Conservation (phyloP, 2,888 invertebrate genomes). For the Phoenoteleia sp. region DNA sequence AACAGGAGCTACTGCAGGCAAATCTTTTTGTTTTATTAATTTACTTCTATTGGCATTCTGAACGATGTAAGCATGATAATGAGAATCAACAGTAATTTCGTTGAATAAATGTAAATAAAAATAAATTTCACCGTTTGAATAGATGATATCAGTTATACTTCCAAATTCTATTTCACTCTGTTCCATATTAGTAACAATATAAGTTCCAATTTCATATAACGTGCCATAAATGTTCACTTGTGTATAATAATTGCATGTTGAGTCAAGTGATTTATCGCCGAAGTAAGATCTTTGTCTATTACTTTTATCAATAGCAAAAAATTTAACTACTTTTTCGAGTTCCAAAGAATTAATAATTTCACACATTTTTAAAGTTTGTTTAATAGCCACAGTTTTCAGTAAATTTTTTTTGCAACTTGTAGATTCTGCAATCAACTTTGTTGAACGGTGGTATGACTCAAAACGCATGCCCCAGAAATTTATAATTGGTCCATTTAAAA, state of each 20-base stretch:
- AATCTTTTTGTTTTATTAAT: slow-evolving; percentile 21
- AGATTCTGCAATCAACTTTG: not conserved
- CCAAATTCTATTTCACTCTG: slow-evolving; percentile 31
- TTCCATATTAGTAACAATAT: slow-evolving; percentile 7
- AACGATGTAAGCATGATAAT: slow-evolving; percentile 27
- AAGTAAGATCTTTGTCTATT: not conserved
- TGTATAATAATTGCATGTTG: slow-evolving; percentile 1
- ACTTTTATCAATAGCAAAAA: not conserved
- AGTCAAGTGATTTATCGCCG: not conserved
- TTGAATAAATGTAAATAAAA: slow-evolving; percentile 11
- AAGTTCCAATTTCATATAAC: not conserved
- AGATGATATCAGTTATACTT: not conserved
- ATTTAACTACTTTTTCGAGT: not conserved
- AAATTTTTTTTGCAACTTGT: slow-evolving; percentile 30
- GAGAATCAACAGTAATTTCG: slow-evolving; percentile 25
- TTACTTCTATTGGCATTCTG: not conserved
- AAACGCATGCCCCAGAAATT: slow-evolving; percentile 28
- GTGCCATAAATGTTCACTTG: not conserved
- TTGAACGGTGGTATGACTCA: slow-evolving; percentile 24
- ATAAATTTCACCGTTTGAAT: not conserved
- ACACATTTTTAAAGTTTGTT: slow-evolving; percentile 31
- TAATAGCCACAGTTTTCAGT: slow-evolving; percentile 15
- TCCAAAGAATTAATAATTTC: slow-evolving; percentile 7
- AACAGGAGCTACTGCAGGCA: not conserved
- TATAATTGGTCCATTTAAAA: slow-evolving; percentile 7